Conservation (phyloP, 2,797 vertebrate genomes). For the Sebastes alutus region DNA sequence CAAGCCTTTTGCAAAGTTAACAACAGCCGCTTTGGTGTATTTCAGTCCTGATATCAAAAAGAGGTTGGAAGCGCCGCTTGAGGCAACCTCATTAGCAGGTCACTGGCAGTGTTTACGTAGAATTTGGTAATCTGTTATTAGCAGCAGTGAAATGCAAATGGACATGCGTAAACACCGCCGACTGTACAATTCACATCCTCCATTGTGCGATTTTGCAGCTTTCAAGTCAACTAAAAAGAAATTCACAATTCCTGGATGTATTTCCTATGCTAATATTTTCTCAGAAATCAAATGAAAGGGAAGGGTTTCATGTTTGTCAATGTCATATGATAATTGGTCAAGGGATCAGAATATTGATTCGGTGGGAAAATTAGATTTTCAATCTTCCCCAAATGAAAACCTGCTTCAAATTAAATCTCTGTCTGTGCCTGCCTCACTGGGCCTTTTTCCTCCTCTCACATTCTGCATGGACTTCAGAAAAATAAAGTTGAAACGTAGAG, state of each 20-base stretch:
- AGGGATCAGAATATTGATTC: conserved; percentile 52
- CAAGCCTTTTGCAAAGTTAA: not conserved
- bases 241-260: conserved; percentile 24
- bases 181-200: conserved; percentile 7
- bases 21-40: not conserved
- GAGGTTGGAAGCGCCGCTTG: not conserved
- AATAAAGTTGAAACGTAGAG: conserved; percentile 27
- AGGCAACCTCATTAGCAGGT: conserved; percentile 40
- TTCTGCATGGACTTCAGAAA: conserved; percentile 18
- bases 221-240: conserved; percentile 23
- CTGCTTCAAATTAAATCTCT: conserved; percentile 46
- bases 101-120: conserved; percentile 6
- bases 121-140: conserved; percentile 25
- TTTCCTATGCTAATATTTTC: conserved; percentile 47
- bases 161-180: not conserved
- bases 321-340: conserved; percentile 49
- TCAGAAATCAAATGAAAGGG: conserved; percentile 46
- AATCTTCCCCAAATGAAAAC: conserved; percentile 56
- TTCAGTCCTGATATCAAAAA: conserved; percentile 31
- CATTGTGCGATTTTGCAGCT: conserved; percentile 32
- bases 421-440: not conserved
- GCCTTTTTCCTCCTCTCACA: not conserved
- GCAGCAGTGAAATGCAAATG: conserved; percentile 33
- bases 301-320: conserved; percentile 52
- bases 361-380: conserved; percentile 54